A percentile compares a stretch with the other conserved stretches of the same genome.
Conservation (phyloP, 2,888 invertebrate genomes). For the Syrphus vitripennis region DNA sequence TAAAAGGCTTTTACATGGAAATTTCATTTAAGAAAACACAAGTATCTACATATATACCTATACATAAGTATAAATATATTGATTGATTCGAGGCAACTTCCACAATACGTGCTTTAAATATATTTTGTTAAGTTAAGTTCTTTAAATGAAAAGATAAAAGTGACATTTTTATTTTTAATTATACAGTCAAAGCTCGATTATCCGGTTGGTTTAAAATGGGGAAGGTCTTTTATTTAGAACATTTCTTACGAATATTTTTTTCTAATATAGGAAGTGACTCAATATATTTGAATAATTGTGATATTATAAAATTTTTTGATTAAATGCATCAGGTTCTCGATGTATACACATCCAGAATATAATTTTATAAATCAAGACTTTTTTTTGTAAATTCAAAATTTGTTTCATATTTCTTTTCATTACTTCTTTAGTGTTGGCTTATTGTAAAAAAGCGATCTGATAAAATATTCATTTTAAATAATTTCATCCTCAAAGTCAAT, state of each 20-base stretch:
- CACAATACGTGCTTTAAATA: neutral
- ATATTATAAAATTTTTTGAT: too few species aligned
- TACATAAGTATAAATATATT: neutral
- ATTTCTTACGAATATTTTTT: neutral
- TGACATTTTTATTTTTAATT: neutral
- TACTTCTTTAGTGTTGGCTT: too few species aligned
- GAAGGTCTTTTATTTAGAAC: neutral
- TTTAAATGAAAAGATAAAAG: neutral
- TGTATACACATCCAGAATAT: too few species aligned
- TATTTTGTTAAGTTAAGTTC: neutral
- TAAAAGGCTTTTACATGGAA: neutral
- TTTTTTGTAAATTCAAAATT: too few species aligned
- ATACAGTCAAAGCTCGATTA: neutral
- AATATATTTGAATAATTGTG: too few species aligned
- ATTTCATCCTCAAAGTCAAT: too few species aligned
- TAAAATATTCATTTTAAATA: too few species aligned
- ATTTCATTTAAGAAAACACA: neutral
- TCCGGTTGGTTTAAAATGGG: neutral
- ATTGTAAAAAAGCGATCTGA: too few species aligned
- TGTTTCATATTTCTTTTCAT: too few species aligned
- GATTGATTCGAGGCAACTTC: conserved; percentile 1
- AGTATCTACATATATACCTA: neutral
- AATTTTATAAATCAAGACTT: too few species aligned
- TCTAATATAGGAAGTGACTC: too few species aligned
- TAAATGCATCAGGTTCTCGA: too few species aligned